A percentile compares a stretch with the other conserved stretches of the same genome.
Evolutionary conservation across 2,888 invertebrate species (phyloP).

Genomic region (Tenthredo distinguenda): DNA sequence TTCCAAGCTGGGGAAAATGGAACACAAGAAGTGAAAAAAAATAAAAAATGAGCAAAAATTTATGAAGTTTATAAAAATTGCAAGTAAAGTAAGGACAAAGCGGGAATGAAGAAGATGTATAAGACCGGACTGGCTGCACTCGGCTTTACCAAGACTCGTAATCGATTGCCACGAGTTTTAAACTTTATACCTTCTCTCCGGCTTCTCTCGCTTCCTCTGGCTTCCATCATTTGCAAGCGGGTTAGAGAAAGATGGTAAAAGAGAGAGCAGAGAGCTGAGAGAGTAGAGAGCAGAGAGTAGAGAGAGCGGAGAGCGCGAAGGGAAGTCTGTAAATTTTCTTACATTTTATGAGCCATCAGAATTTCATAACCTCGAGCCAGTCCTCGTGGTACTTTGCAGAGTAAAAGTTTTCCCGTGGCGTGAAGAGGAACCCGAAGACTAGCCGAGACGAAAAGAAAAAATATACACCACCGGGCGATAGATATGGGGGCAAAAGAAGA

Average conservation of each 20-base stretch:
- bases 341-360: constrained; percentile 79
- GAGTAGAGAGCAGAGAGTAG: constrained; percentile 56
- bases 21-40: not conserved
- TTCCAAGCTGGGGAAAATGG: not conserved
- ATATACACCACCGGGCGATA: constrained; percentile 38
- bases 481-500: constrained; percentile 49
- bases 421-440: constrained; percentile 38
- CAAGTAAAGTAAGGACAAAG: constrained; percentile 46
- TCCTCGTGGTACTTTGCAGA: constrained; percentile 78
- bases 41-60: not conserved
- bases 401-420: constrained; percentile 73
- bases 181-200: constrained; percentile 69
- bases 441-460: constrained; percentile 44
- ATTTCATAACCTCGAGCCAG: constrained; percentile 79
- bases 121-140: constrained; percentile 63
- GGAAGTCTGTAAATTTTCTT: constrained; percentile 78
- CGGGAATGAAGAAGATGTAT: constrained; percentile 53
- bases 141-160: constrained; percentile 69
- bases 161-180: constrained; percentile 75
- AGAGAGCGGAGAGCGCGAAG: constrained; percentile 62
- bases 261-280: constrained; percentile 56
- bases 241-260: constrained; percentile 65
- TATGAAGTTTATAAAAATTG: constrained; percentile 23
- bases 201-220: constrained; percentile 15
- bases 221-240: constrained; percentile 66